Evolutionary conservation across 2,888 invertebrate genomes (phyloP), one percentile per base, ranked within the genome.

Genomic region (Cosmia trapezina): DNA sequence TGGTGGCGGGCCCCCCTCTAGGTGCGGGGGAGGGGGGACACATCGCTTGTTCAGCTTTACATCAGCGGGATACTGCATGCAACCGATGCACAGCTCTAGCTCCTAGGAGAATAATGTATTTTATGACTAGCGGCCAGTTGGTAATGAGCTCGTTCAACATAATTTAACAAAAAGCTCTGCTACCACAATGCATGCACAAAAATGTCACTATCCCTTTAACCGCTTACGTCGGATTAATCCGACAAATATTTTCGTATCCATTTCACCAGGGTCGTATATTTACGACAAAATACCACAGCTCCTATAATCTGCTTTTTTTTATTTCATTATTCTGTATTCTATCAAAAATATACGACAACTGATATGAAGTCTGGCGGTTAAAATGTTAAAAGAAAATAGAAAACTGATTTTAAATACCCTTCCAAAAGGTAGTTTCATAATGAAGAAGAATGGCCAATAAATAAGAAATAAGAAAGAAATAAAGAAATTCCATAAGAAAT

Each of bases 41-140:
- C 98, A 99, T 70, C 97, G 97, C 87, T 97, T 98, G 83, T 96
- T 96, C 70, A 98, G 96, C 93, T 98, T 99, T 65, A 98, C 97
- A 91, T 98, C 98, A 0, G 99, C 97, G 37, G 93, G 94, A 22
- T 96, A 96, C 88, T 98, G 97, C 98, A 99, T 98, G 89, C 99
- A 99, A 1, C 99, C 99, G 81, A 99, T 98, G 90, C 99, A 99
- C 75, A 97, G 96, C 80, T 99, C 98, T 54, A 97, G 90, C 81
- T 98, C 98, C 97, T 98, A 91, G 2, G 19, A 17, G 73, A 17
- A 80, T 9, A 14, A 22, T 14, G 6, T 22, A 37, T 45, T 56
- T 28, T 19, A 45, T 11, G 17, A 51, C 11, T 3, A 41, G 4
- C 11, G 28, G 19, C 8, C 12, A 33, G 33, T n/a, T 37, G 8